phyloP scores from a whole-genome alignment of 2,888 invertebrate genomes.

The Xestoiulus laeticollis region DNA sequence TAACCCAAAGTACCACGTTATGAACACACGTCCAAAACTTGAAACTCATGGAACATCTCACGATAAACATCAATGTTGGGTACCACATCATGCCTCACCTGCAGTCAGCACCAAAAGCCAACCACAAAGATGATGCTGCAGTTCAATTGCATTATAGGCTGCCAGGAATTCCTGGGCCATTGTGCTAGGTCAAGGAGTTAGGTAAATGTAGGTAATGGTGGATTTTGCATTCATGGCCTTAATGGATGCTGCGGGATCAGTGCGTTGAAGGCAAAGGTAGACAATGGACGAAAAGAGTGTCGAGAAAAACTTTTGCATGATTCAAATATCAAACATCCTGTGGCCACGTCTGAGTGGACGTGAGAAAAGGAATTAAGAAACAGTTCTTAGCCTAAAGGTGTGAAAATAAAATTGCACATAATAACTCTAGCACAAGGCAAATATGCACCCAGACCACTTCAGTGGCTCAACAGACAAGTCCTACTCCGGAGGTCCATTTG shows the following conservation, averaged over 20 bases:
- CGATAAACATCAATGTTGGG: background rate
- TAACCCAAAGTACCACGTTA: background rate
- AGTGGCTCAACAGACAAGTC: background rate
- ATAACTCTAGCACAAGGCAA: background rate
- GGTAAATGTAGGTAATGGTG: slow-evolving; percentile 43
- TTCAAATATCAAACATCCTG: slow-evolving; percentile 41
- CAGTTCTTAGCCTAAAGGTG: slow-evolving; percentile 32
- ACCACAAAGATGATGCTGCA: slow-evolving; percentile 39
- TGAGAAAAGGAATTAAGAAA: slow-evolving; percentile 10
- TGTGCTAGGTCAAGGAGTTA: slow-evolving; percentile 33
- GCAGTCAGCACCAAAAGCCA: slow-evolving; percentile 2
- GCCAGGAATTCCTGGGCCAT: slow-evolving; percentile 22
- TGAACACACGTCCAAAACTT: background rate
- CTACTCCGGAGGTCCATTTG: slow-evolving; percentile 3
- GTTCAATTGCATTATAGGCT: slow-evolving; percentile 28
- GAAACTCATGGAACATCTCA: background rate
- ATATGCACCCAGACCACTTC: slow-evolving; percentile 38
- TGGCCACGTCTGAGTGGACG: slow-evolving; percentile 41
- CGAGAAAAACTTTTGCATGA: background rate
- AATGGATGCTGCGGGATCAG: slow-evolving; percentile 23
- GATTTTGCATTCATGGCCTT: slow-evolving; percentile 33
- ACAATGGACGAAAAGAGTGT: slow-evolving; percentile 40
- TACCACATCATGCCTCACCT: background rate
- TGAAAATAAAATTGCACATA: slow-evolving; percentile 38
- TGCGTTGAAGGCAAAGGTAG: slow-evolving; percentile 30